Conservation (phyloP, 2,113 vertebrate species). For the Chamaetylas fuelleborni region DNA sequence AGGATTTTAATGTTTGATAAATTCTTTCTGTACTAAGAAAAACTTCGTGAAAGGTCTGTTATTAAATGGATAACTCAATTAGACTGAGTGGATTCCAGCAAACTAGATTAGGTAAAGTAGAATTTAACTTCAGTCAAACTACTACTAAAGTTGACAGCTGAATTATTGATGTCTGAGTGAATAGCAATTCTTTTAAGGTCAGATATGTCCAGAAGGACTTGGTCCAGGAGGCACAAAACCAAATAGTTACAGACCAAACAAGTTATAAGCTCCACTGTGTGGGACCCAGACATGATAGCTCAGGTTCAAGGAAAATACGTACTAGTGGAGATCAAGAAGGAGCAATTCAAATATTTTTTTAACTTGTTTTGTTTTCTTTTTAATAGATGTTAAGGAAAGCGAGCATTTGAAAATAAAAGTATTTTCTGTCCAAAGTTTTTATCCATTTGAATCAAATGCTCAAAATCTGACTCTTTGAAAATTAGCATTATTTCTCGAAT, state of each 20-base stretch:
- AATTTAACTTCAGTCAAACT: not conserved
- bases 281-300: not conserved
- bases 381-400: not conserved
- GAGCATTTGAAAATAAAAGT: not conserved
- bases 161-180: constrained; percentile 17
- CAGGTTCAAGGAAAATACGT: not conserved
- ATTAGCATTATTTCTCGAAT: not conserved
- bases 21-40: not conserved
- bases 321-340: not conserved
- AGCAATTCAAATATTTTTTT: not conserved
- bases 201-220: not conserved
- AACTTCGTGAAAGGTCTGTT: not conserved
- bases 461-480: not conserved
- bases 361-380: not conserved
- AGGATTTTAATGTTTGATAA: not conserved
- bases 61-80: not conserved
- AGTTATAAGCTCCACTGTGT: not conserved
- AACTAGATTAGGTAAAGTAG: not conserved
- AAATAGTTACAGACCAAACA: constrained; percentile 10
- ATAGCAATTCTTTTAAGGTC: constrained; percentile 25
- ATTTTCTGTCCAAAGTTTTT: not conserved
- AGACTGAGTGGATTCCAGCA: not conserved
- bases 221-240: not conserved
- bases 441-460: not conserved
- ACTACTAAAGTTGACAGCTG: not conserved